Base-by-base conservation (phyloP, 1,140 invertebrate species). In the Mya arenaria region DNA sequence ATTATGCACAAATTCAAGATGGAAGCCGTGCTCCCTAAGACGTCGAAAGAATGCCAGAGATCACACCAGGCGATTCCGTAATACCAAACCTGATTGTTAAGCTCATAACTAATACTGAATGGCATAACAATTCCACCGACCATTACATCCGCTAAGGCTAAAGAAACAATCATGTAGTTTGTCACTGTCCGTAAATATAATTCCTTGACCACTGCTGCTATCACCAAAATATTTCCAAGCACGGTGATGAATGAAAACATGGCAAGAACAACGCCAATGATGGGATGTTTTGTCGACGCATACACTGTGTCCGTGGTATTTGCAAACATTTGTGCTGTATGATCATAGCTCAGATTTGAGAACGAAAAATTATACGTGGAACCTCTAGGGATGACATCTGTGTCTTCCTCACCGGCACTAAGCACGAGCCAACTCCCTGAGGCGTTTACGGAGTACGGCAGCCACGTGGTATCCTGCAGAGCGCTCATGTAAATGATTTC, bases 131-230 rank as follows among this genome's bases (percentile, higher is more conserved):
- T 94, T 62, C 99, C 95, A 0, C 98, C 98, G 0, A 99, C 98
- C 10, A 97, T 97, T n/a, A 99, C 94, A 92, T 99, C 98, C 0
- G 98, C 98, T n/a, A 99, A 97, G 0, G 99, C 98, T 73, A 99
- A 92, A 8, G 98, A 99, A 0, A 99, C 98, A n/a, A n/a, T n/a
- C n/a, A n/a, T n/a, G n/a, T n/a, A n/a, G 93, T 99, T 99, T 89
- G 99, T 98, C 0, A 99, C 98, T 79, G 98, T 98, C 73, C 98
- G 94, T n/a, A 99, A 93, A 5, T 98, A 98, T 88, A 97, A 95
- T 92, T 99, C 98, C 4, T 97, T 99, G 91, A 98, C 98, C 6
- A 99, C 98, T 84, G 97, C 97, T 13, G 99, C 94, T 83, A 99
- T 99, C 3, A 99, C 98, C 72, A 99, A 93, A 55, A 98, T 95